Evolutionary conservation across 2,888 invertebrate species (phyloP).

Genomic region (Platycheirus rosarum): DNA sequence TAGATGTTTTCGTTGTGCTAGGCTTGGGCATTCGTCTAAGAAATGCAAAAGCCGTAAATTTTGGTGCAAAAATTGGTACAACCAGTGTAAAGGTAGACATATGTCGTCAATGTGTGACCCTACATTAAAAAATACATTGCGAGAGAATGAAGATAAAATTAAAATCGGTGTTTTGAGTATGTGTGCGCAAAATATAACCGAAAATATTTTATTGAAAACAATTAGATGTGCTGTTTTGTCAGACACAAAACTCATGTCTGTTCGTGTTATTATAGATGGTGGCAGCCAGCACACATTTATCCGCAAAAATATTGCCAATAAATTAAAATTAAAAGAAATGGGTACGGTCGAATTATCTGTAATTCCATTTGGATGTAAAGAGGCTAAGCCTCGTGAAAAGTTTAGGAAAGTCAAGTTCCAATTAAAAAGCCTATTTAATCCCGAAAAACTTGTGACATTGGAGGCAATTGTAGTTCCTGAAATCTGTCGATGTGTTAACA

Average conservation of each 20-base stretch:
- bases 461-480: constrained; percentile 45
- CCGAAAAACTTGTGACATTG: neutral
- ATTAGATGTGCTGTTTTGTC: constrained; percentile 16
- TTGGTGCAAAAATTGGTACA: too few species aligned
- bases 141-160: too few species aligned
- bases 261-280: constrained; percentile 32
- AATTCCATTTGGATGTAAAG: constrained; percentile 27
- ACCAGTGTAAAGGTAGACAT: too few species aligned
- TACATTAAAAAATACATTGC: too few species aligned
- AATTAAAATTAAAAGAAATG: constrained; percentile 16
- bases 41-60: too few species aligned
- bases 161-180: too few species aligned
- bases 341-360: constrained; percentile 15
- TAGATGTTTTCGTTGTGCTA: too few species aligned
- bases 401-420: constrained; percentile 17
- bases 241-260: neutral
- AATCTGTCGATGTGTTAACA: constrained; percentile 40
- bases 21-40: too few species aligned
- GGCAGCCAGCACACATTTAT: constrained; percentile 39
- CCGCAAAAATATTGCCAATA: constrained; percentile 10
- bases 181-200: neutral
- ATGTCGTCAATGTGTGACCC: too few species aligned
- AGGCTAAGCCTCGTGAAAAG: neutral
- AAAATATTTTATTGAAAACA: constrained; percentile 23
- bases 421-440: neutral